phyloP scores from a whole-genome alignment of 2,888 invertebrate species.

The Eledona agricola region DNA sequence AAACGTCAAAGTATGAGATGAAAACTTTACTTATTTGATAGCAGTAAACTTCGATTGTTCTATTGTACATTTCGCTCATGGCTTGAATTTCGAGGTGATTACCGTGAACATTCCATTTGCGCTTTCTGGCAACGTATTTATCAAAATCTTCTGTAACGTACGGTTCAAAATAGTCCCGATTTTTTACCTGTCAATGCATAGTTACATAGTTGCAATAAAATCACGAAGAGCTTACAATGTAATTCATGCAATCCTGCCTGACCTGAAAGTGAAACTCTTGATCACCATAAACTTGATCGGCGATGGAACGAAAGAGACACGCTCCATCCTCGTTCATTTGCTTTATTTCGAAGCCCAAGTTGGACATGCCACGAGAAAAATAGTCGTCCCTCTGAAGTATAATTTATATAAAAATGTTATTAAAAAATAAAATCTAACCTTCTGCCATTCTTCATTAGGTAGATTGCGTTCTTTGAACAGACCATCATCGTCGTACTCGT shows the following conservation, averaged over 20 bases:
- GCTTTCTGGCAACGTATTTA: slow-evolving; percentile 82
- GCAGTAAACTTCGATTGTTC: slow-evolving; percentile 86
- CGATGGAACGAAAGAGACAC: slow-evolving; percentile 87
- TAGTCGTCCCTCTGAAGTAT: slow-evolving; percentile 56
- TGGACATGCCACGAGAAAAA: slow-evolving; percentile 66
- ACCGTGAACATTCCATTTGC: slow-evolving; percentile 82
- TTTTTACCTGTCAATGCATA: slow-evolving; percentile 78
- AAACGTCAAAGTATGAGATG: not conserved
- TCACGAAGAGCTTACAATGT: slow-evolving; percentile 70
- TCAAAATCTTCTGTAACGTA: slow-evolving; percentile 91
- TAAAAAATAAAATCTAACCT: slow-evolving; percentile 47
- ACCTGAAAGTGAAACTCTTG: slow-evolving; percentile 88
- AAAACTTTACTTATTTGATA: slow-evolving; percentile 71
- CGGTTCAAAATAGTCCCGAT: slow-evolving; percentile 86
- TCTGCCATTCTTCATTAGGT: slow-evolving; percentile 61
- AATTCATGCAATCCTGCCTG: slow-evolving; percentile 87
- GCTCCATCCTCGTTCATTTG: slow-evolving; percentile 89
- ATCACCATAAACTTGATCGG: slow-evolving; percentile 90
- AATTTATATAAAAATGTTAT: slow-evolving; percentile 7
- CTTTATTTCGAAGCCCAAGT: slow-evolving; percentile 80
- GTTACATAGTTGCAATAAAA: slow-evolving; percentile 35
- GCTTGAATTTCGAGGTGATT: slow-evolving; percentile 93
- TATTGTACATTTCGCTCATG: slow-evolving; percentile 87
- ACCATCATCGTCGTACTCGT: slow-evolving; percentile 59
- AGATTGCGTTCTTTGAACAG: slow-evolving; percentile 50